Conservation (phyloP, 2,797 vertebrate species). For the Pogoniulus pusillus region DNA sequence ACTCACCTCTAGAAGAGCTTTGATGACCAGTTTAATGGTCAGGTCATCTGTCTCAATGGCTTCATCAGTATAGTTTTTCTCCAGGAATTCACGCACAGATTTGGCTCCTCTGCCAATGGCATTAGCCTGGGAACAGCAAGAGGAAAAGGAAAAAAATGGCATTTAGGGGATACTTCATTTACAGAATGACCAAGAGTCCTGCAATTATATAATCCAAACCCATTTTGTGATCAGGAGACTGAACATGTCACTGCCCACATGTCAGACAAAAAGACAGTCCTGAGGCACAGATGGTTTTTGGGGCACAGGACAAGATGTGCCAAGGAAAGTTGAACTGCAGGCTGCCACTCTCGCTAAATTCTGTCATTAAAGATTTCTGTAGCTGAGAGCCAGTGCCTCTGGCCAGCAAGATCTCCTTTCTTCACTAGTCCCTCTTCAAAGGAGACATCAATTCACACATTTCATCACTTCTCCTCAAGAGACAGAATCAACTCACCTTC, state of each 20-base stretch:
- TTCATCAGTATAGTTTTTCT: slow-evolving; percentile 87
- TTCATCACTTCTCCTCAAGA: background rate
- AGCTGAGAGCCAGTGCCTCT: background rate
- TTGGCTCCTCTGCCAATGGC: slow-evolving; percentile 87
- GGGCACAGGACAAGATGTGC: background rate
- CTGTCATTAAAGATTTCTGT: background rate
- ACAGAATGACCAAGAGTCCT: background rate
- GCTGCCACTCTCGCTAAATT: background rate
- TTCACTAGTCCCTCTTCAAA: background rate
- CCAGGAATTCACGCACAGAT: slow-evolving; percentile 86
- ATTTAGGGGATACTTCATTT: background rate
- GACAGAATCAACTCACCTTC: slow-evolving; percentile 77
- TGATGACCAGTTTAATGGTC: slow-evolving; percentile 84
- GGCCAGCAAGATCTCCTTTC: background rate
- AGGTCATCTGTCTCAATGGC: slow-evolving; percentile 84
- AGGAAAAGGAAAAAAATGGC: background rate
- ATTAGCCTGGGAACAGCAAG: slow-evolving; percentile 77
- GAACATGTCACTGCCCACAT: background rate
- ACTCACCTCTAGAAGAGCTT: slow-evolving; percentile 84
- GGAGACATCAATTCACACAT: background rate
- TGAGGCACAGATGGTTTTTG: background rate
- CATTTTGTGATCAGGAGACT: background rate
- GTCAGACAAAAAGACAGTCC: background rate
- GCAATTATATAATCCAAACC: background rate
- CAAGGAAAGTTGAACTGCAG: background rate